phyloP scores from a whole-genome alignment of 2,888 invertebrate genomes.

The Spisula solida region DNA sequence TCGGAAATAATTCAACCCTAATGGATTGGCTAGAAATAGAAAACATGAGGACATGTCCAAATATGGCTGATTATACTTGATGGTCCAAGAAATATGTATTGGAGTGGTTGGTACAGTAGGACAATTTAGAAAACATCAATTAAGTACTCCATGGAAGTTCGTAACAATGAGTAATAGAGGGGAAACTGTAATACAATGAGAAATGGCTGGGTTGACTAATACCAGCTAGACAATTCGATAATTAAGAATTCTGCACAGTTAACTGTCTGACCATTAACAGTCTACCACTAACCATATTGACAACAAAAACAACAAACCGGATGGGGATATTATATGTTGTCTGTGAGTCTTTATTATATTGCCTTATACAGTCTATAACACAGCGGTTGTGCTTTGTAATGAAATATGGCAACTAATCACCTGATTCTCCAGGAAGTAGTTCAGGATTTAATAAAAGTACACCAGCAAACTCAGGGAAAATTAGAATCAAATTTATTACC shows the following conservation, averaged over 20 bases:
- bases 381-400: too few relatives aligned
- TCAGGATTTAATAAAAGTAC: too few relatives aligned
- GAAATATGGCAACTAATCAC: too few relatives aligned
- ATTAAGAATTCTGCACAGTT: neutral
- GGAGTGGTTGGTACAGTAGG: neutral
- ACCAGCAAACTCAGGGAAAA: too few relatives aligned
- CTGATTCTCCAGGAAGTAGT: too few relatives aligned
- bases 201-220: neutral
- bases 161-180: too few relatives aligned
- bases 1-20: neutral
- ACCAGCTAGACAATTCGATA: neutral
- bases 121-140: neutral
- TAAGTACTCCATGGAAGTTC: neutral
- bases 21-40: neutral
- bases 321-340: neutral
- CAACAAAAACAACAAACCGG: neutral
- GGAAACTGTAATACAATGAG: neutral
- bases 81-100: conserved; percentile 1
- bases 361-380: too few relatives aligned
- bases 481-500: too few relatives aligned
- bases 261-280: neutral
- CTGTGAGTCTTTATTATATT: too few relatives aligned
- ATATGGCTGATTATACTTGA: conserved; percentile 5
- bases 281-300: neutral
- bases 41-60: conserved; percentile 7